phyloP scores from a whole-genome alignment of 2,113 vertebrate species.

The Siphamia tubifer region DNA sequence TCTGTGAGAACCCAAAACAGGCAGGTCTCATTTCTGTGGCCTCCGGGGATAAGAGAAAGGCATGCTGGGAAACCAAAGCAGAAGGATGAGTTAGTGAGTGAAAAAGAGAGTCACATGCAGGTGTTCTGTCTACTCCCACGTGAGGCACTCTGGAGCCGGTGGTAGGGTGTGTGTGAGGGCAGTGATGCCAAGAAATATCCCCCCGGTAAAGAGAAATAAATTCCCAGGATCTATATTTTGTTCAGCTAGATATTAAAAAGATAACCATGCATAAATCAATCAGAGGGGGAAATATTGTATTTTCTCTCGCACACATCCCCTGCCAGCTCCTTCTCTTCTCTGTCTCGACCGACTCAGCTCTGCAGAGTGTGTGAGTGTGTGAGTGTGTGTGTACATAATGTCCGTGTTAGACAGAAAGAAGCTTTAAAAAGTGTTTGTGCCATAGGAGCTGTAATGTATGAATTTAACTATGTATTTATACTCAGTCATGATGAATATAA shows the following conservation, averaged over 20 bases:
- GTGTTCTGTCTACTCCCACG: conserved; percentile 34
- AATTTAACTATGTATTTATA: conserved; percentile 62
- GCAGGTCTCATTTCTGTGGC: neutral
- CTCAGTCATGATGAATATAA: conserved; percentile 50
- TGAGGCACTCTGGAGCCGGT: conserved; percentile 14
- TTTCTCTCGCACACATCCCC: conserved; percentile 11
- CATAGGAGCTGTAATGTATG: conserved; percentile 59
- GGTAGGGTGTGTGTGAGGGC: neutral
- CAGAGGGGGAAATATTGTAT: conserved; percentile 37
- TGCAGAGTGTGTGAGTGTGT: neutral
- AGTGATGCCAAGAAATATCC: conserved; percentile 32
- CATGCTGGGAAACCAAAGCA: conserved; percentile 50
- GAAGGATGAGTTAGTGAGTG: neutral
- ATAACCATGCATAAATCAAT: conserved; percentile 56
- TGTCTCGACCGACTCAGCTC: conserved; percentile 21
- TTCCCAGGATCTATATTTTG: conserved; percentile 29
- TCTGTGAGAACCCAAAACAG: conserved; percentile 17
- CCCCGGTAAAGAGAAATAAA: conserved; percentile 6
- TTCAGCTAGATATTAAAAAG: conserved; percentile 62
- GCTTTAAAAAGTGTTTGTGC: conserved; percentile 65
- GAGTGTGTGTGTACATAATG: conserved; percentile 33
- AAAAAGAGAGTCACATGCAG: conserved; percentile 39
- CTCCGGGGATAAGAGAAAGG: conserved; percentile 21
- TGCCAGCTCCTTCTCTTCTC: conserved; percentile 28
- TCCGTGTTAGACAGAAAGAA: conserved; percentile 43